A percentile compares a stretch with the other conserved stretches of the same genome.
Evolutionary conservation across 2,113 vertebrate species (phyloP).

Genomic region (Tyrannus savana): DNA sequence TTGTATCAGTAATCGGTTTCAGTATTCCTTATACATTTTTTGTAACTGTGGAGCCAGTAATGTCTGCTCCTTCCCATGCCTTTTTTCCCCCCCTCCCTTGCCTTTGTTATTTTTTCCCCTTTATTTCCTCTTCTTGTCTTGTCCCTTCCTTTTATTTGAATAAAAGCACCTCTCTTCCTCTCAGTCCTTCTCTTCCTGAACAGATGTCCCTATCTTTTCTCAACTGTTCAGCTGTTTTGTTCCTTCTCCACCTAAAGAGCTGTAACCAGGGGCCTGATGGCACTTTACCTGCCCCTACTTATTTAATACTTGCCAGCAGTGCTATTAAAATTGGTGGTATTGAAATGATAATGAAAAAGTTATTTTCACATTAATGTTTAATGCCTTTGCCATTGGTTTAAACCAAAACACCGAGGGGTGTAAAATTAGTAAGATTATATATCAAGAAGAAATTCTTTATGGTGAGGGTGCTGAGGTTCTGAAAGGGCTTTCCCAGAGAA

Average conservation of each 20-base stretch:
- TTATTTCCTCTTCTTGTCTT: not conserved
- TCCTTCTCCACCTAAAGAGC: not conserved
- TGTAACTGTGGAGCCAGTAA: not conserved
- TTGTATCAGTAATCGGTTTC: not conserved
- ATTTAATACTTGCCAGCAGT: not conserved
- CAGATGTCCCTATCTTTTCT: not conserved
- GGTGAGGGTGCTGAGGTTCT: not conserved
- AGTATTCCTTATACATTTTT: not conserved
- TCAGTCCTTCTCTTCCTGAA: not conserved
- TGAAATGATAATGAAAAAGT: not conserved
- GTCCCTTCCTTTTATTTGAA: not conserved
- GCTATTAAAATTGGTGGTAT: not conserved
- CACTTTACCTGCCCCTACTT: not conserved
- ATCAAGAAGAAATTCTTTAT: not conserved
- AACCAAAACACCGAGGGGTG: not conserved
- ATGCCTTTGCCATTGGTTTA: not conserved
- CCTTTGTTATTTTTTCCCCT: not conserved
- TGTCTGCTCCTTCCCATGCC: not conserved
- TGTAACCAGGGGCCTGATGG: not conserved
- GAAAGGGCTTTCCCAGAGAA: not conserved
- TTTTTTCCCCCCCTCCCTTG: not conserved
- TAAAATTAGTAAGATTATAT: not conserved
- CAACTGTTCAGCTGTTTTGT: not conserved
- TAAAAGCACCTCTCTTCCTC: not conserved
- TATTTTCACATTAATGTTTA: not conserved